Base-by-base conservation (phyloP, 2,888 invertebrate species). In the Metalampra italica region DNA sequence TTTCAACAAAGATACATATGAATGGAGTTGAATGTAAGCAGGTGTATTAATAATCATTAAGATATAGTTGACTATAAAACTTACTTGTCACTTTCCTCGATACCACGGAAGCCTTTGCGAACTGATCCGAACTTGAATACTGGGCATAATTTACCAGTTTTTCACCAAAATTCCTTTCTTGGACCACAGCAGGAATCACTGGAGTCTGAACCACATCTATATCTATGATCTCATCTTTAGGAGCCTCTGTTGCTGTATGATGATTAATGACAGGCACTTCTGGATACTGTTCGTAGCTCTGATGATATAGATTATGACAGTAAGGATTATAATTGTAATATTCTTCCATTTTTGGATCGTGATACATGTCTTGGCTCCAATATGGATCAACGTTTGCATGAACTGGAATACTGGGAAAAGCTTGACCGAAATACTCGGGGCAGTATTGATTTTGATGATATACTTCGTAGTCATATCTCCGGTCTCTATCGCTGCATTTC, bases 241-340 rank as follows among this genome's bases (percentile, higher is more conserved):
- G 45, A n/a, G 55, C 47, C 45, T 78, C 80, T 9, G 61, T 15
- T 9, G 54, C 36, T 1, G 57, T 45, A 11, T 70, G 66, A 42
- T 71, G 60, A 2, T 56, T 42, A 11, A 58, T 42, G 22, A 43
- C 15, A 50, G 59, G 50, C 12, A 58, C 54, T 40, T 78, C 76
- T 7, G 61, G 54, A 50, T 78, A 80, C 22, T 77, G 74, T 1
- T 86, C 86, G 45, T 78, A 79, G 47, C 68, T 78, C 43, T 82
- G 84, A 51, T 83, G 81, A 45, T 83, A 82, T 15, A 82, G 49
- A 54, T 82, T 85, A 36, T 80, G 83, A 36, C 84, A 83, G 38
- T 87, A 87, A 0, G 73, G 71, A 48, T 79, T 84, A 52, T 84
- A 85, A 36, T 73, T 75, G 37, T 86, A 85, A 44, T 82, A 82